Base-by-base conservation (phyloP, 2,113 vertebrate species). In the Beaufortia kweichowensis region DNA sequence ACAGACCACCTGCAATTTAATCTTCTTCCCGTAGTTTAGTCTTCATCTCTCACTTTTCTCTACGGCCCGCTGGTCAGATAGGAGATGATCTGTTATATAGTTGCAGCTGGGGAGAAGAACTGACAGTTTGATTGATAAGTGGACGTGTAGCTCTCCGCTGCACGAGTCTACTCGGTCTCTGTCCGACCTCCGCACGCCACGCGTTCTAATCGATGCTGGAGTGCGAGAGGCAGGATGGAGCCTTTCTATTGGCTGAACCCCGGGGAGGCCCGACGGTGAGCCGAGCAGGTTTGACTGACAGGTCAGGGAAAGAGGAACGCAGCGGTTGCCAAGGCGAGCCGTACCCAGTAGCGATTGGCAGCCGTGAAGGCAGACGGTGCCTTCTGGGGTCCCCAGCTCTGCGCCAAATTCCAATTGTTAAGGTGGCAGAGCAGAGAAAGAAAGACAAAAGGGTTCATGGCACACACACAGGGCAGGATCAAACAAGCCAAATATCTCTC, bases 251-350 rank as follows among this genome's bases (percentile, higher is more conserved):
- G 53, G 61, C 33, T 24, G 62, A 57, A 48, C 66, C 59, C 77
- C 2, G 48, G 74, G 69, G 79, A 78, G 71, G 57, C 35, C 23
- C 23, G 26, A 46, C 57, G 64, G 31, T 35, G 60, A 62, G 80
- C 23, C n/a, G 70, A 43, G 70, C 57, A 71, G 55, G 69, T 81
- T 84, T 83, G 84, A 86, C 66, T 82, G 87, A 82, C 84, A 83
- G 80, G 76, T 81, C 75, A 62, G 79, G 63, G 60, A 80, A 41
- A 63, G 59, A 14, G 43, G 59, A 59, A 57, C 50, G 59, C 35
- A 48, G 46, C 8, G 48, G 61, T 50, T 82, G 82, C 80, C 79
- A 84, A 83, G 76, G 23, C 71, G 29, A 70, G 64, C 33, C 39
- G 62, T 50, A 29, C 55, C 79, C 63, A 66, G 24, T 69, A 61